Percentiles rank a stretch among this genome's conserved stretches.
Evolutionary conservation across 2,888 invertebrate species (phyloP).

Genomic region (Lasiommata megera): DNA sequence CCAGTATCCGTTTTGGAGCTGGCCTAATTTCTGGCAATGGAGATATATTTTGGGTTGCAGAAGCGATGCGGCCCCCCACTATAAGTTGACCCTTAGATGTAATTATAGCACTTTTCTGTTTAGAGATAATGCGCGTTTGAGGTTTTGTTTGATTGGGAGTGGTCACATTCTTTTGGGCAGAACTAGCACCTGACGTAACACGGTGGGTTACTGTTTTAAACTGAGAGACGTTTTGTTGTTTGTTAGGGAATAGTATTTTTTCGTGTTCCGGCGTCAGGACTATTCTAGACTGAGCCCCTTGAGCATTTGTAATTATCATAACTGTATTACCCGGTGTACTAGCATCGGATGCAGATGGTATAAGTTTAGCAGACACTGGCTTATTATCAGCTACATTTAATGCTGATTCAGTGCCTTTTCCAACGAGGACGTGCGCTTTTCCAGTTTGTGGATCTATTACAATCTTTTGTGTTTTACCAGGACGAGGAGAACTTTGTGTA

Average conservation of each 20-base stretch:
- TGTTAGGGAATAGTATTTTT: constrained; percentile 80
- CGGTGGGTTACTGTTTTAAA: constrained; percentile 64
- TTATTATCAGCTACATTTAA: constrained; percentile 51
- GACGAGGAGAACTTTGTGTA: constrained; percentile 55
- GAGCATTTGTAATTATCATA: constrained; percentile 84
- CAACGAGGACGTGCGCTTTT: constrained; percentile 67
- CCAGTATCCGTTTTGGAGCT: constrained; percentile 55
- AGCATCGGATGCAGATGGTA: constrained; percentile 56
- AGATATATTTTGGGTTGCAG: constrained; percentile 71
- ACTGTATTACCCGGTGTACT: constrained; percentile 76
- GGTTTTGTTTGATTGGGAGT: constrained; percentile 46
- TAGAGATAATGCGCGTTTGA: constrained; percentile 61
- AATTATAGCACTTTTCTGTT: constrained; percentile 77
- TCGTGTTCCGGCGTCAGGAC: constrained; percentile 83
- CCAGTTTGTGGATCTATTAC: constrained; percentile 74
- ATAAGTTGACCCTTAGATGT: constrained; percentile 81
- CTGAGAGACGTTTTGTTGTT: constrained; percentile 65
- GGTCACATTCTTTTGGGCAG: constrained; percentile 49
- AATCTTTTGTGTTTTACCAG: constrained; percentile 68
- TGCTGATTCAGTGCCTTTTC: constrained; percentile 53
- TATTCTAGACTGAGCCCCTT: constrained; percentile 82
- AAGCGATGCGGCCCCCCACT: constrained; percentile 66
- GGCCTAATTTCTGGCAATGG: constrained; percentile 69
- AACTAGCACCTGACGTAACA: constrained; percentile 48
- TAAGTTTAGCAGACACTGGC: constrained; percentile 65